Evolutionary conservation across 2,888 invertebrate genomes (phyloP), one percentile per base, ranked within the genome.

Genomic region (Zonitis immaculata): DNA sequence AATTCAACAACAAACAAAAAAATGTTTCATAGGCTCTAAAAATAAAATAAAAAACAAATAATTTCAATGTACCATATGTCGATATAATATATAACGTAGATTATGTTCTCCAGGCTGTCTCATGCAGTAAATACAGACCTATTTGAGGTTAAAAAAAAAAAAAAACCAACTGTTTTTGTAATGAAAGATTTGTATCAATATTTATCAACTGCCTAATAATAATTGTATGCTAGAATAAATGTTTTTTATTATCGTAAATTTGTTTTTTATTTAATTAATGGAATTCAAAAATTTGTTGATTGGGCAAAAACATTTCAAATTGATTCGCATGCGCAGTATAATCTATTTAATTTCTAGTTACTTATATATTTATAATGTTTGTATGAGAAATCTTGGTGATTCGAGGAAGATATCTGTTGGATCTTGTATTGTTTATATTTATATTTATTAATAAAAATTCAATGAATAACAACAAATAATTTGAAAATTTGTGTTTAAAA

Each of bases 61-160:
- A 70, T 70, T 73, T 75, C 73, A 70, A 71, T 75, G 74, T 75
- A 75, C 70, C 70, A 74, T 75, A 75, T 75, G 75, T 75, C 74
- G 75, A 75, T 75, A 75, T 74, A 71, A 69, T 68, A 75, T 75
- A 75, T 74, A 71, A 69, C 68, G 71, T 73, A 74, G 72, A 73
- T 70, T 61, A 61, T 56, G 61, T 59, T 61, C 50, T 61, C 51
- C 56, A 58, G 58, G 61, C 59, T 59, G 55, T 55, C 49, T 59
- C 56, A 54, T 61, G 55, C 56, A 59, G 56, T 56, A 53, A 30
- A 52, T 62, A n/a, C n/a, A 47, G 55, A 51, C 56, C 52, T 44
- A 39, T 52, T 45, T 30, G 53, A 57, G 57, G 57, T 66, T 62
- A 16, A 16, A 16, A 16, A 35, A 35, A 67, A 63, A 66, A 67